Percentiles rank a stretch among this genome's conserved stretches.
Evolutionary conservation across 2,888 invertebrate genomes (phyloP).

Genomic region (Drosophila greeni): DNA sequence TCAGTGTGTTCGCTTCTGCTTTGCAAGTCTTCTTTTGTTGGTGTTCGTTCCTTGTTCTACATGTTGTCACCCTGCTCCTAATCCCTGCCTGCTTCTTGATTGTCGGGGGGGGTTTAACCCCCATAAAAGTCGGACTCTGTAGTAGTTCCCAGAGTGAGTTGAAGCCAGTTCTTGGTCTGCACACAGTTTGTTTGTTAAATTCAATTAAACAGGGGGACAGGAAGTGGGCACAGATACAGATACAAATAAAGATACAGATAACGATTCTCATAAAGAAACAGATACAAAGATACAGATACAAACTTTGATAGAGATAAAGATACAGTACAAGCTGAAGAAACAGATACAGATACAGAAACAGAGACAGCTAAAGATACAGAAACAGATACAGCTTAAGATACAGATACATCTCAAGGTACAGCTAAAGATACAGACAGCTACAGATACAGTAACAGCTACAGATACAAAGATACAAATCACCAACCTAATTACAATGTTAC

Average conservation of each 20-base stretch:
- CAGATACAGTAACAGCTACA: background rate
- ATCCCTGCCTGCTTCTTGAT: background rate
- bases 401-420: slow-evolving; percentile 1
- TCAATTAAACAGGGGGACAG: background rate
- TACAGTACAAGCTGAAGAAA: no score
- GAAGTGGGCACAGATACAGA: slow-evolving; percentile 6
- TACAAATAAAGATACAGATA: background rate
- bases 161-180: slow-evolving; percentile 7
- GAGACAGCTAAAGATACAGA: background rate
- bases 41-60: slow-evolving; percentile 34
- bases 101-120: background rate
- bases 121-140: background rate
- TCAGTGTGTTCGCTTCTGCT: slow-evolving; percentile 33
- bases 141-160: background rate
- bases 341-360: slow-evolving; percentile 5
- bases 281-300: background rate
- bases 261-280: background rate
- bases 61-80: slow-evolving; percentile 18
- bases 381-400: no score
- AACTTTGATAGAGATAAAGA: no score
- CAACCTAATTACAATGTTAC: background rate
- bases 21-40: slow-evolving; percentile 38
- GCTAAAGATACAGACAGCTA: background rate
- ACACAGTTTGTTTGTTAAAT: background rate
- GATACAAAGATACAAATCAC: background rate